phyloP scores from a whole-genome alignment of 2,113 vertebrate species.

The Sylvia atricapilla region DNA sequence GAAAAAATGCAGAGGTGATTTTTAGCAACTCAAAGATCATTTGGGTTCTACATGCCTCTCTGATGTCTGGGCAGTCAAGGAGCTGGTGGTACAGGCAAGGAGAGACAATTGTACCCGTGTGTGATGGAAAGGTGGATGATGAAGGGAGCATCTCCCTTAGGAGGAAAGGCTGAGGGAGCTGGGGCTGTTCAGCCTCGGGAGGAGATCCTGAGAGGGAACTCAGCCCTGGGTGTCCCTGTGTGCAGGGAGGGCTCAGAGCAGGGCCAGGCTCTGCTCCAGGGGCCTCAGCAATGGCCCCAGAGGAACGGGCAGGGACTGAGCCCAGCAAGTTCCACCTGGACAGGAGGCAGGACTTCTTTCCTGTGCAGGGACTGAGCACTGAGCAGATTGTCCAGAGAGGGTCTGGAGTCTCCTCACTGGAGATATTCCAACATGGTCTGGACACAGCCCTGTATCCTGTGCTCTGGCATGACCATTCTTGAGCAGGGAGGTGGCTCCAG shows the following conservation, averaged over 20 bases:
- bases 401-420: background rate
- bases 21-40: background rate
- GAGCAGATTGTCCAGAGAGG: background rate
- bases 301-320: background rate
- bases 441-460: background rate
- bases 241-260: background rate
- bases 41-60: background rate
- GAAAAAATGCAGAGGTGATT: background rate
- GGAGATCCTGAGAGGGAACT: background rate
- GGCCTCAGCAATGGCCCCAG: background rate
- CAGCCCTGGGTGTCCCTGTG: background rate
- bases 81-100: background rate
- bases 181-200: background rate
- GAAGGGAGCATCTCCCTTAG: rapidly evolving
- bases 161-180: background rate
- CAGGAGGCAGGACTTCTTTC: rapidly evolving
- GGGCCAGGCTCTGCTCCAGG: background rate
- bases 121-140: background rate
- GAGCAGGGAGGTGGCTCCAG: background rate
- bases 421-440: rapidly evolving
- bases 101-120: background rate
- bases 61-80: background rate
- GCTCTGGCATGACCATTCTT: rapidly evolving
- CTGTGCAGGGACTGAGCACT: rapidly evolving
- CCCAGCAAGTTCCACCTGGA: background rate